phyloP scores from a whole-genome alignment of 2,797 vertebrate species.

The Acrossocheilus wenchowensis region DNA sequence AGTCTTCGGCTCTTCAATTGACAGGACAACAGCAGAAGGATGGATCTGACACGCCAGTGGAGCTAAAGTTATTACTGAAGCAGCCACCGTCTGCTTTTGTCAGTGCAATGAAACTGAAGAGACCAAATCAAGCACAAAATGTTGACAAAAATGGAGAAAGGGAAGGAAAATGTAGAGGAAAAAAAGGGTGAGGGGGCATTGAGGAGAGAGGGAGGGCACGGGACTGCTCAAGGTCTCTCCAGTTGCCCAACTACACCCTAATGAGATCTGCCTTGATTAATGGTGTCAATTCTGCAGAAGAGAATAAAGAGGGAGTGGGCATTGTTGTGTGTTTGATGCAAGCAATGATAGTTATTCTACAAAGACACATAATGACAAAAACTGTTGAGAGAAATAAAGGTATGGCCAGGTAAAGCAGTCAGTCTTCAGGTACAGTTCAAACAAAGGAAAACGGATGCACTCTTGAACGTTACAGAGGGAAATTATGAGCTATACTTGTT shows the following conservation, averaged over 20 bases:
- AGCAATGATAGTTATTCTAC: constrained; percentile 52
- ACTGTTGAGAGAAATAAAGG: constrained; percentile 1
- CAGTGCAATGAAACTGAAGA: constrained; percentile 1
- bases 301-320: constrained; percentile 55
- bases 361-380: constrained; percentile 26
- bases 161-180: neutral
- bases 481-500: neutral
- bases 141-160: neutral
- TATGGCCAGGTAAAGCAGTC: neutral
- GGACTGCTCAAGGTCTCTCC: constrained; percentile 54
- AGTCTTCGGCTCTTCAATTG: constrained; percentile 1
- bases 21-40: neutral
- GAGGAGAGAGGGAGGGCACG: constrained; percentile 47
- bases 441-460: neutral
- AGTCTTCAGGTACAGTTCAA: neutral
- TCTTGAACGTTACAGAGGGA: neutral
- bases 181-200: constrained; percentile 35
- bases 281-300: constrained; percentile 61
- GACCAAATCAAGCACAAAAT: constrained; percentile 6
- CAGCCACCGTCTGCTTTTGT: constrained; percentile 16
- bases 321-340: constrained; percentile 54
- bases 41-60: constrained; percentile 19
- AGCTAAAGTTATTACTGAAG: constrained; percentile 29
- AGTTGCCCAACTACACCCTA: constrained; percentile 59
- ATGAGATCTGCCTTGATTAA: constrained; percentile 68